Evolutionary conservation across 2,113 vertebrate genomes (phyloP), one percentile per base, ranked within the genome.

Genomic region (Zosterops hypoxanthus): DNA sequence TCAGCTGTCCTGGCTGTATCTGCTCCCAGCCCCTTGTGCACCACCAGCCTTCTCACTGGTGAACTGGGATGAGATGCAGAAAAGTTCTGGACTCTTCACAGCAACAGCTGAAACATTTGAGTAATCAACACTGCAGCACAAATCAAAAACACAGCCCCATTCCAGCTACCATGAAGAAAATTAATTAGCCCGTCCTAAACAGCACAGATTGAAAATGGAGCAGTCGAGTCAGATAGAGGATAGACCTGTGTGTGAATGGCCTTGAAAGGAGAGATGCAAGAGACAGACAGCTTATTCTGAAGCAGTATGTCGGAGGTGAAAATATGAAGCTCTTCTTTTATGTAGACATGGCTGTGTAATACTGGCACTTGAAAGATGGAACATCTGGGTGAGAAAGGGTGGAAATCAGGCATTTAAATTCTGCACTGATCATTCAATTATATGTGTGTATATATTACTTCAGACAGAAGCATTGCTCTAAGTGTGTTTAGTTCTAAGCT

Each of bases 1-100:
- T 69, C 46, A 33, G 25, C 71, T 69, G 21, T 61, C 9, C 9
- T 3, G 1, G 21, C 22, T 52, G 29, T 68, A 10, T 69, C 14
- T 0, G 0, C 15, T 79, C 34, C 13, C 64, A 82, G 0, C 5
- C 13, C 5, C 50, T 66, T n/a, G 17, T 44, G 39, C 7, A 29
- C 7, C n/a, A 9, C 18, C 31, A 52, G 23, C 24, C 14, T 71
- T 0, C 19, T 65, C 1, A 0, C 31, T 86, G 33, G 6, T 25
- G 14, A 8, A 1, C 11, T 39, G 10, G 20, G 2, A 17, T 33
- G 21, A 41, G 31, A 21, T 17, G 29, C 61, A 57, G 44, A 57
- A 80, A 33, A 83, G 18, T 4, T 41, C 39, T 52, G 79, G 41
- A 12, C 2, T 4, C 20, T 63, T 31, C 47, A 80, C 25, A 49